Conservation (phyloP, 92 coral and sea anemone genomes). For the Nematostella vectensis region DNA sequence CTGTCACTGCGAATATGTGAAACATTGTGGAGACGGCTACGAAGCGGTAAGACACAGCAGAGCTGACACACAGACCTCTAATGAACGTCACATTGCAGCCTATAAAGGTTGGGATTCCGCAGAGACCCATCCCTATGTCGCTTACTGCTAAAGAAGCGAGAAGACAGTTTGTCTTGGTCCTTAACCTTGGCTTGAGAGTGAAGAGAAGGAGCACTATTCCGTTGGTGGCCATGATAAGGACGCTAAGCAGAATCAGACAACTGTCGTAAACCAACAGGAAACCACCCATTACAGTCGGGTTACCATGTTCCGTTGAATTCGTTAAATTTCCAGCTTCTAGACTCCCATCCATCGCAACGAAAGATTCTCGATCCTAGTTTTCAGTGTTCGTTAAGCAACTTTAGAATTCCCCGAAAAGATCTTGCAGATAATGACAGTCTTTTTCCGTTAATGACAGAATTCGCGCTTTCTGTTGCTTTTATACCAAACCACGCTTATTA, state of each 20-base stretch:
- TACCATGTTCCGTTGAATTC: not conserved
- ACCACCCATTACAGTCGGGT: not conserved
- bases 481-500: no score
- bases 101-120: slow-evolving; percentile 56
- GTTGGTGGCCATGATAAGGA: slow-evolving; percentile 47
- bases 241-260: slow-evolving; percentile 46
- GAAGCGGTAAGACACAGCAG: slow-evolving; percentile 71
- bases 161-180: slow-evolving; percentile 71
- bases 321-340: no score
- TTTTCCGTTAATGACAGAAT: no score
- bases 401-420: no score
- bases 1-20: slow-evolving; percentile 82
- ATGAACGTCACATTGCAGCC: slow-evolving; percentile 54
- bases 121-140: slow-evolving; percentile 65
- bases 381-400: no score
- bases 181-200: slow-evolving; percentile 37
- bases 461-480: no score
- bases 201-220: slow-evolving; percentile 52
- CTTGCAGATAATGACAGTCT: no score
- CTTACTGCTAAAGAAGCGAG: slow-evolving; percentile 58
- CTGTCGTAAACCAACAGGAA: slow-evolving; percentile 58
- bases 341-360: no score
- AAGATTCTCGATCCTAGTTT: no score
- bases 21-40: slow-evolving; percentile 91
- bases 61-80: slow-evolving; percentile 55